phyloP scores from a whole-genome alignment of 2,797 vertebrate genomes.

The Dermochelys coriacea region DNA sequence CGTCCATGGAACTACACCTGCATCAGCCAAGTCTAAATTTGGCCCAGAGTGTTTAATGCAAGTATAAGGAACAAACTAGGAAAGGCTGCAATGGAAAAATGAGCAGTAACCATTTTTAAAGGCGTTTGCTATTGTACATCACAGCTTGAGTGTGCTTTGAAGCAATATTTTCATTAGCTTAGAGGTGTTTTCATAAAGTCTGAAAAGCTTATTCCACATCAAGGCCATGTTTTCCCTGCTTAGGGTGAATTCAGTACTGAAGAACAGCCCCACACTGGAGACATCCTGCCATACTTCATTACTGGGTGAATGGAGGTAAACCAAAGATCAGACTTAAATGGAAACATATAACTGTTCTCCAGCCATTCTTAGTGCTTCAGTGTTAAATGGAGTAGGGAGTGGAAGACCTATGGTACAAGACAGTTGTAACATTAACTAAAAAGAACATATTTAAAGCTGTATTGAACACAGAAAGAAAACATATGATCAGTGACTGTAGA shows the following conservation, averaged over 20 bases:
- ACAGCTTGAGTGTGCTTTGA: slow-evolving; percentile 3
- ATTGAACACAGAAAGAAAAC: neutral
- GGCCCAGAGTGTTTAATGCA: neutral
- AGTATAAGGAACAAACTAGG: slow-evolving; percentile 1
- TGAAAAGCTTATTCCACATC: neutral
- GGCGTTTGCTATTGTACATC: neutral
- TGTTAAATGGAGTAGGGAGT: neutral
- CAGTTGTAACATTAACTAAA: neutral
- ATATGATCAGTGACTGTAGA: neutral
- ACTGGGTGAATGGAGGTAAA: slow-evolving; percentile 20
- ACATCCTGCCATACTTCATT: slow-evolving; percentile 16
- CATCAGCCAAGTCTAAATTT: neutral
- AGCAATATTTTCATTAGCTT: neutral
- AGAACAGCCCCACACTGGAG: slow-evolving; percentile 25
- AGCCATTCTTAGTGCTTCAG: neutral
- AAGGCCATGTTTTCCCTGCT: slow-evolving; percentile 5
- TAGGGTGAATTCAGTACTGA: slow-evolving; percentile 22
- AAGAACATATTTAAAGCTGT: neutral
- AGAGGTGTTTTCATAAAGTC: neutral
- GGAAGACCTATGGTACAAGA: neutral
- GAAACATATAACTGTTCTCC: neutral
- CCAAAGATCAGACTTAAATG: neutral
- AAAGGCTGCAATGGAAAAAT: slow-evolving; percentile 1
- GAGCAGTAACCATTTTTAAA: neutral
- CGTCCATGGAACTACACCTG: neutral